These are phyloP conservation scores for Torymus aiolomorphi DNA, from an alignment of 2,888 invertebrate genomes.

Conservation along the genomic window DNA sequence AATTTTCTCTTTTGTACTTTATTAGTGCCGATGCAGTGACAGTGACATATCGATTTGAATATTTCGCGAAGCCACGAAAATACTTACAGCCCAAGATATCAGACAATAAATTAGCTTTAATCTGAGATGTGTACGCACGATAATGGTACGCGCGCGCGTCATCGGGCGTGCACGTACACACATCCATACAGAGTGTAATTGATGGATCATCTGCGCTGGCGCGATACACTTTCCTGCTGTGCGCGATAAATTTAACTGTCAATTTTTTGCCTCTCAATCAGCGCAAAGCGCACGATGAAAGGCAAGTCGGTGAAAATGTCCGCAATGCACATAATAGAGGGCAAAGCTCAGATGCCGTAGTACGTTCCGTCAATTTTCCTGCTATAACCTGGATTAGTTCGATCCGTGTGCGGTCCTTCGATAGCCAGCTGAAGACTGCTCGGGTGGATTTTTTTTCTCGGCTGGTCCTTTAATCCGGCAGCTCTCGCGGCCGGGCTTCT, in stretches of 20 bases:
- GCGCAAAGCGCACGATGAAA: too few species aligned
- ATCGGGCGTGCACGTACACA: too few species aligned
- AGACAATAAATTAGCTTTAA: too few species aligned
- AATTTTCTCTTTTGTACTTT: not conserved
- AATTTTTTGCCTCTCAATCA: too few species aligned
- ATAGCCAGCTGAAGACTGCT: conserved; percentile 87
- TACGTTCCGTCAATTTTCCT: conserved; percentile 82
- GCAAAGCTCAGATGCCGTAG: conserved; percentile 67
- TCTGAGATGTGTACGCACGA: too few species aligned
- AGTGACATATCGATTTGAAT: conserved; percentile 6
- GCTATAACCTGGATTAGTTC: conserved; percentile 88
- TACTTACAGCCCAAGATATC: not conserved
- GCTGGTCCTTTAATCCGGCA: conserved; percentile 38
- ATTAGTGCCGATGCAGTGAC: not conserved
- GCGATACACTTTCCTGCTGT: too few species aligned
- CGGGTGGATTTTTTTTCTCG: conserved; percentile 78
- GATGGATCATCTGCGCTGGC: too few species aligned
- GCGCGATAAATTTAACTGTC: too few species aligned
- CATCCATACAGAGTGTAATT: too few species aligned
- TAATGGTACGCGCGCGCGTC: too few species aligned
- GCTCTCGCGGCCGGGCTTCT: not conserved
- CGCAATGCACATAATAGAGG: not conserved
- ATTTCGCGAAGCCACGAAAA: not conserved
- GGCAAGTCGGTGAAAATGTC: too few species aligned
- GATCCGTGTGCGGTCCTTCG: conserved; percentile 87